phyloP scores from a whole-genome alignment of 2,797 vertebrate genomes.

The Margarornis squamiger region DNA sequence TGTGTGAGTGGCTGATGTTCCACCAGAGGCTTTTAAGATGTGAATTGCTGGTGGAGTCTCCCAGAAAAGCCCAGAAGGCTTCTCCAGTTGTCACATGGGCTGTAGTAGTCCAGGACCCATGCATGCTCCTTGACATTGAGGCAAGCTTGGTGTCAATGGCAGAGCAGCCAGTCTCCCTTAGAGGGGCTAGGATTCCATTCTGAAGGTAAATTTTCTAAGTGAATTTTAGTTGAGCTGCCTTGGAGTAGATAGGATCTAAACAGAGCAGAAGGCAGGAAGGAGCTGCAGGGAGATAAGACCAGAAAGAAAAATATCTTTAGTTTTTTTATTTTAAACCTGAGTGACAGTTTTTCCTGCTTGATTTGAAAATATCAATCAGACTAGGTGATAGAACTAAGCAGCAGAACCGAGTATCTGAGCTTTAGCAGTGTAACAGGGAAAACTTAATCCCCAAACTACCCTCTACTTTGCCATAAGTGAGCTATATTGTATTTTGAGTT shows the following conservation, averaged over 20 bases:
- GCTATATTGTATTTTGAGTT: background rate
- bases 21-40: background rate
- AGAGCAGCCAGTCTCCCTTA: background rate
- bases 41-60: background rate
- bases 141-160: background rate
- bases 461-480: background rate
- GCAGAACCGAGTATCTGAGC: background rate
- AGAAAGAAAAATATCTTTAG: background rate
- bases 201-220: background rate
- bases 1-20: background rate
- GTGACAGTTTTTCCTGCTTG: background rate
- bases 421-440: background rate
- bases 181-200: background rate
- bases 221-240: background rate
- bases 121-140: background rate
- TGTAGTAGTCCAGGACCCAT: background rate
- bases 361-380: slow-evolving; percentile 6
- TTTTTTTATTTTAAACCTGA: slow-evolving; percentile 45
- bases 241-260: slow-evolving; percentile 13
- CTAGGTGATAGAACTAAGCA: background rate
- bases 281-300: slow-evolving; percentile 13
- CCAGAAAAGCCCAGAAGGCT: background rate
- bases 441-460: slow-evolving; percentile 16
- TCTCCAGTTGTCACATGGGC: background rate
- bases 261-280: background rate